These are phyloP conservation scores for Kradibia gibbosae DNA, from an alignment of 1,140 invertebrate genomes.

Conservation along the genomic window DNA sequence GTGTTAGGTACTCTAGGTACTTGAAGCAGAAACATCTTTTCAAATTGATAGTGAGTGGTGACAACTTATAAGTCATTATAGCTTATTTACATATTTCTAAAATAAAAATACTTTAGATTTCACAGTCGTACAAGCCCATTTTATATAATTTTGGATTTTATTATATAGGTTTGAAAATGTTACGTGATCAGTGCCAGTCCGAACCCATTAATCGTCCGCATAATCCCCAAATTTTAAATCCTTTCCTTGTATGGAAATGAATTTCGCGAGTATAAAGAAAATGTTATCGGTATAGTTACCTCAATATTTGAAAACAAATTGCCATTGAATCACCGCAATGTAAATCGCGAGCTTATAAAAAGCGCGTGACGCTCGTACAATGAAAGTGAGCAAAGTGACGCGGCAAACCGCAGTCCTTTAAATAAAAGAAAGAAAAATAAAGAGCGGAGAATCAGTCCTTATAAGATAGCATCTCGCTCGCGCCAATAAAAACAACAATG, in stretches of 20 bases:
- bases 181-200: no score
- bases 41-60: neutral
- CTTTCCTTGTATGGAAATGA: no score
- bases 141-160: no score
- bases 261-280: no score
- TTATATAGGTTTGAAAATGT: no score
- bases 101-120: constrained; percentile 8
- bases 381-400: constrained; percentile 7
- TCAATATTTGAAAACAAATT: neutral
- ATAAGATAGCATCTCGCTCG: neutral
- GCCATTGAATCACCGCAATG: neutral
- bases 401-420: neutral
- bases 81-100: neutral
- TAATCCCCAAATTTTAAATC: no score
- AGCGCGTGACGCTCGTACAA: neutral
- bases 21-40: neutral
- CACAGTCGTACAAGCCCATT: neutral
- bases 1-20: neutral
- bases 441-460: neutral
- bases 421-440: neutral
- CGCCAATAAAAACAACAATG: constrained; percentile 38
- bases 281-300: no score
- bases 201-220: no score
- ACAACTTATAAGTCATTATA: neutral
- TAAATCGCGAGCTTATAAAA: neutral